Percentiles rank a stretch among this genome's conserved stretches.
Conservation (phyloP, 2,797 vertebrate genomes). For the Lycodopsis pacificus region DNA sequence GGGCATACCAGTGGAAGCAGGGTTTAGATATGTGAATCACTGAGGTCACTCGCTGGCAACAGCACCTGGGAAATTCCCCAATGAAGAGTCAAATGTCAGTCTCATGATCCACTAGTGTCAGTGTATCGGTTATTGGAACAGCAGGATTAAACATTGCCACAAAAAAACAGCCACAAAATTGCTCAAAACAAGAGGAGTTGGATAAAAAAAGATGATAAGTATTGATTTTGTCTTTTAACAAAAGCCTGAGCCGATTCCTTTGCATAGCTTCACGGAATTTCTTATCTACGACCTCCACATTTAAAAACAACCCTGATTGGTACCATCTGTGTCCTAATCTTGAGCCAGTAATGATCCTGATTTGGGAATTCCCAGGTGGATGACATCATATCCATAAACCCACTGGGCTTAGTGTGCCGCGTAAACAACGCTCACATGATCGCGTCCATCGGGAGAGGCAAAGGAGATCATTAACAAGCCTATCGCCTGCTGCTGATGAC, state of each 20-base stretch:
- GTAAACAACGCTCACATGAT: constrained; percentile 65
- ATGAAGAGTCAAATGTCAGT: constrained; percentile 41
- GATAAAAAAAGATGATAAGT: neutral
- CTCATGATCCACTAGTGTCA: constrained; percentile 36
- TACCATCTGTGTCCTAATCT: neutral
- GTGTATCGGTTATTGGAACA: neutral
- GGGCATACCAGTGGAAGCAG: constrained; percentile 34
- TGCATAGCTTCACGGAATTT: neutral
- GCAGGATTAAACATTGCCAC: neutral
- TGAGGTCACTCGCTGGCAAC: constrained; percentile 50
- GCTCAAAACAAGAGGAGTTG: neutral
- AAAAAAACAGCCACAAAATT: neutral
- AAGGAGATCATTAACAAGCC: constrained; percentile 48
- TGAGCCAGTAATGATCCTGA: neutral
- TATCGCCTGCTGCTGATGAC: constrained; percentile 56
- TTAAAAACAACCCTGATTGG: no score
- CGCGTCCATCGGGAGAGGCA: constrained; percentile 6
- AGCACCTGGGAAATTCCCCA: constrained; percentile 64
- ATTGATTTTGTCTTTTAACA: neutral
- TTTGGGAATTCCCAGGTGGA: constrained; percentile 27
- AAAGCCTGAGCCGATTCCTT: neutral
- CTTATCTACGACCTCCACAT: constrained; percentile 9
- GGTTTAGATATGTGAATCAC: constrained; percentile 53
- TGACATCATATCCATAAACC: constrained; percentile 50
- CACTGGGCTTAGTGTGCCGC: constrained; percentile 45